Percentiles rank a stretch among this genome's conserved stretches.
phyloP scores from a whole-genome alignment of 2,888 invertebrate species.

The Adela reaumurella region DNA sequence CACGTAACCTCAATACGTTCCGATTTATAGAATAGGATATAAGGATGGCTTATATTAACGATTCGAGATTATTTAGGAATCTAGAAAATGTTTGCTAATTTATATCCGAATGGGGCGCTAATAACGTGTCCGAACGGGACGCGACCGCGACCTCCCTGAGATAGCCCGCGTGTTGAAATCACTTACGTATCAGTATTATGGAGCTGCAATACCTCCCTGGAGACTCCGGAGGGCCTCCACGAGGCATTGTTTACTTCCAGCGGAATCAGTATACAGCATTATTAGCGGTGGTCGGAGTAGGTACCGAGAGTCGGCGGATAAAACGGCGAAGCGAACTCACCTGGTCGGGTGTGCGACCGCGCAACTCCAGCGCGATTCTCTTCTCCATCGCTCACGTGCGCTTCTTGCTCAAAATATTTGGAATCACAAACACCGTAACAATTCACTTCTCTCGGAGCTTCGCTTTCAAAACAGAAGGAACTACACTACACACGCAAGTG shows the following conservation, averaged over 20 bases:
- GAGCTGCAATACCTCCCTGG: not conserved
- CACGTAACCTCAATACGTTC: not conserved
- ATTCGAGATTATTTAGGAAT: no score
- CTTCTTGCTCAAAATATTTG: constrained; percentile 24
- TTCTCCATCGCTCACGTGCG: constrained; percentile 73
- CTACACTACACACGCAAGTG: constrained; percentile 55
- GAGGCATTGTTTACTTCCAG: constrained; percentile 4
- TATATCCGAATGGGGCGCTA: no score
- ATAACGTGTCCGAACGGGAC: not conserved
- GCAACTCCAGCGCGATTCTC: constrained; percentile 90
- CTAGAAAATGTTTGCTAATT: no score
- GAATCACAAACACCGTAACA: constrained; percentile 18
- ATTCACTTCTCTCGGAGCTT: constrained; percentile 40
- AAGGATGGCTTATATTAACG: no score
- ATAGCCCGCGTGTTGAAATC: not conserved
- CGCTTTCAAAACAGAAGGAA: constrained; percentile 60
- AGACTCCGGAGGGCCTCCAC: not conserved
- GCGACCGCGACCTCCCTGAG: not conserved
- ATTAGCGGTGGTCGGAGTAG: constrained; percentile 11
- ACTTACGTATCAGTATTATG: not conserved
- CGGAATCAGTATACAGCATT: constrained; percentile 7
- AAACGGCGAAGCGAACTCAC: constrained; percentile 55
- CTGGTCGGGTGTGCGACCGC: constrained; percentile 86
- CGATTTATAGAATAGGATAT: no score
- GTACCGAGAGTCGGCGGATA: constrained; percentile 10